Percentiles rank a stretch among this genome's conserved stretches.
Evolutionary conservation across 2,888 invertebrate genomes (phyloP).

Genomic region (Caenorhabditis plicata): DNA sequence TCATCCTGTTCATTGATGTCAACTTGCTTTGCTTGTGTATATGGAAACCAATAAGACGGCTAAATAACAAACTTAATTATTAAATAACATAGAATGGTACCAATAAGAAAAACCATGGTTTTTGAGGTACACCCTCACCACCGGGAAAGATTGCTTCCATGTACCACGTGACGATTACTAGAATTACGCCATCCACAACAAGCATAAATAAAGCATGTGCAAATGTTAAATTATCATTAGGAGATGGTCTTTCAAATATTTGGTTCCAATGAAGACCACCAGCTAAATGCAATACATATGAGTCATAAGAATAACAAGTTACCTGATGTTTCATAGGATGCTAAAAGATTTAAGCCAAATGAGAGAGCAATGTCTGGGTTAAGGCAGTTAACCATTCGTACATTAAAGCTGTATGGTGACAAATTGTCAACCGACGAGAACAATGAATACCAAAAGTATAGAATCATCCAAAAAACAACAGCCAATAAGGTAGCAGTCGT

Average conservation of each 20-base stretch:
- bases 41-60: slow-evolving; percentile 59
- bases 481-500: slow-evolving; percentile 55
- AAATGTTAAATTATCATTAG: slow-evolving; percentile 52
- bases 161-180: slow-evolving; percentile 79
- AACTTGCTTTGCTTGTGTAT: slow-evolving; percentile 13
- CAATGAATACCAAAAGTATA: slow-evolving; percentile 58
- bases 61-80: slow-evolving; percentile 11
- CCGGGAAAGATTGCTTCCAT: slow-evolving; percentile 80
- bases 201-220: slow-evolving; percentile 47
- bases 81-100: slow-evolving; percentile 69
- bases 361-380: slow-evolving; percentile 55
- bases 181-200: slow-evolving; percentile 68
- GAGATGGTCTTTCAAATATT: slow-evolving; percentile 36
- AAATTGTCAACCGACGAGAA: slow-evolving; percentile 43
- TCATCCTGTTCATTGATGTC: slow-evolving; percentile 8
- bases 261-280: slow-evolving; percentile 50
- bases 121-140: slow-evolving; percentile 78
- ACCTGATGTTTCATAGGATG: slow-evolving; percentile 56
- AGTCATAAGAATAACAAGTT: too few relatives aligned
- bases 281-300: too few relatives aligned
- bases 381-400: slow-evolving; percentile 49
- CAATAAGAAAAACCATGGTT: slow-evolving; percentile 77
- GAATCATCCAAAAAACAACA: slow-evolving; percentile 56
- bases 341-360: slow-evolving; percentile 47
- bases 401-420: slow-evolving; percentile 32